phyloP scores from a whole-genome alignment of 2,113 vertebrate genomes.

The Micronycteris hirsuta region DNA sequence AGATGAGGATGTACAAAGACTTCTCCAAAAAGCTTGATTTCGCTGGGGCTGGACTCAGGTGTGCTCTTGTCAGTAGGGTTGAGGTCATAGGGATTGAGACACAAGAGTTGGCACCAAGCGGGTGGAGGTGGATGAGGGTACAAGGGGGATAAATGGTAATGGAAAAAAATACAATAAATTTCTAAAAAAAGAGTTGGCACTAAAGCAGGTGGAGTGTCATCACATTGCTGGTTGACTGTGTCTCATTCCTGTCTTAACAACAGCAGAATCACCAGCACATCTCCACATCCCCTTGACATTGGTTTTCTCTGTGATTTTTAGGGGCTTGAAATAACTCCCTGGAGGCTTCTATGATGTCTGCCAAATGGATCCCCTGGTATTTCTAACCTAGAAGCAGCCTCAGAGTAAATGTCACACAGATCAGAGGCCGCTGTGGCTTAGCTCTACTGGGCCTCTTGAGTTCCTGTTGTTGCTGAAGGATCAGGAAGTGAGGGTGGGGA shows the following conservation, averaged over 20 bases:
- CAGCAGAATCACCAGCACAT: background rate
- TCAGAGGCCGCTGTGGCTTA: background rate
- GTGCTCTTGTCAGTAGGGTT: background rate
- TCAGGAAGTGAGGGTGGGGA: background rate
- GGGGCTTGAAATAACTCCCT: background rate
- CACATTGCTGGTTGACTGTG: background rate
- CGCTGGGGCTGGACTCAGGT: background rate
- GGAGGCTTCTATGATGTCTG: background rate
- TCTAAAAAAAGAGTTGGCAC: too few species aligned
- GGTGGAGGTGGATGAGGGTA: too few species aligned
- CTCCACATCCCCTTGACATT: background rate
- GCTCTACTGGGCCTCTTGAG: background rate
- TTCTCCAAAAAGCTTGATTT: background rate
- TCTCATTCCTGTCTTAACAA: background rate
- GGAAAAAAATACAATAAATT: too few species aligned
- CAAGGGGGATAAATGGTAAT: too few species aligned
- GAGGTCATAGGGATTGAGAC: background rate
- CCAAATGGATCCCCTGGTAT: background rate
- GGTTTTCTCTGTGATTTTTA: background rate
- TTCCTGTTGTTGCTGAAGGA: slow-evolving; percentile 25
- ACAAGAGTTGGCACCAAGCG: background rate
- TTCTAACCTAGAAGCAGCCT: background rate
- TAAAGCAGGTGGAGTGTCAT: background rate
- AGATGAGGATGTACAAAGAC: background rate
- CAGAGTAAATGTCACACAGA: background rate